Percentiles rank a stretch among this genome's conserved stretches.
These are phyloP conservation scores for Anableps anableps DNA, from an alignment of 2,797 vertebrate species.

Conservation along the genomic window DNA sequence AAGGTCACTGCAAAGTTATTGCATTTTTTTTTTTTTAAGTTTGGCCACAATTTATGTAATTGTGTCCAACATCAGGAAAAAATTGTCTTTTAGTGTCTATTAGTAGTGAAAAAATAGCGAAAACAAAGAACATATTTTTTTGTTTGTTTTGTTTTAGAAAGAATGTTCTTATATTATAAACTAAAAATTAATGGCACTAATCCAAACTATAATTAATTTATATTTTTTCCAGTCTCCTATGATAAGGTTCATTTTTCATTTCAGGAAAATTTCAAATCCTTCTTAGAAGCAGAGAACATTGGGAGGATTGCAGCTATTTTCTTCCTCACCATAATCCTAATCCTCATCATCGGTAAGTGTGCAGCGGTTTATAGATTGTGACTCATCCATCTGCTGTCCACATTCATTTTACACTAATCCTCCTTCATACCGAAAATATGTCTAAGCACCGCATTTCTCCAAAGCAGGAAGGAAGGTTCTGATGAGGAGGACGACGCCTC, in stretches of 20 bases:
- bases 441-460: conserved; percentile 36
- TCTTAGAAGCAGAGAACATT: conserved; percentile 42
- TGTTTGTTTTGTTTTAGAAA: not conserved
- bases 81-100: not conserved
- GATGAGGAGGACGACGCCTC: not conserved
- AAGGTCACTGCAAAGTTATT: not conserved
- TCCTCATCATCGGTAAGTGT: conserved; percentile 64
- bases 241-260: conserved; percentile 34
- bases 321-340: conserved; percentile 40
- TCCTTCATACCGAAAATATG: not conserved
- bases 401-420: conserved; percentile 37
- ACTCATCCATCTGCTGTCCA: conserved; percentile 23
- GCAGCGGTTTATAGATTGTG: conserved; percentile 35
- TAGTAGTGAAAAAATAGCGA: not conserved
- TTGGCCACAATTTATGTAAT: not conserved
- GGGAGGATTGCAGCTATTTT: conserved; percentile 51
- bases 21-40: not conserved
- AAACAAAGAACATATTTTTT: not conserved
- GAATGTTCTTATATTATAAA: not conserved
- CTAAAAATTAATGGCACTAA: conserved; percentile 5
- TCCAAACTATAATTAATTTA: not conserved
- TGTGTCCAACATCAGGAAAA: not conserved
- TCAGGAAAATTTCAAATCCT: conserved; percentile 34
- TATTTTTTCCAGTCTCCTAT: conserved; percentile 9
- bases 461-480: conserved; percentile 40